A percentile compares a stretch with the other conserved stretches of the same genome.
These are phyloP conservation scores for Teinopalpus imperialis DNA, from an alignment of 2,888 invertebrate genomes.

Conservation along the genomic window DNA sequence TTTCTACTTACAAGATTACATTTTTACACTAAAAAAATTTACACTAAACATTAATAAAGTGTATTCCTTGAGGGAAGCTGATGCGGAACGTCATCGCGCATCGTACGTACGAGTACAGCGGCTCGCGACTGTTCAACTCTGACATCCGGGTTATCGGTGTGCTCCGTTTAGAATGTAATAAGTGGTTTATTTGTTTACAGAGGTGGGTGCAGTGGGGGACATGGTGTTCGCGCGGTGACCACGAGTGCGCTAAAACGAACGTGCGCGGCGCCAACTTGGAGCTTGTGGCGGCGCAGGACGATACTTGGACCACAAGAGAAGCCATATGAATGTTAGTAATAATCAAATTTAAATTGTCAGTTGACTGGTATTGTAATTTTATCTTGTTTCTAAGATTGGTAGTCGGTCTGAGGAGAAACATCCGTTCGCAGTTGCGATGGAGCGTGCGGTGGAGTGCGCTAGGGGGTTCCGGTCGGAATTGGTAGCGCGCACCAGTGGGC, in stretches of 20 bases:
- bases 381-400: conserved; percentile 57
- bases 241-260: conserved; percentile 90
- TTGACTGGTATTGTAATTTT: too few species aligned
- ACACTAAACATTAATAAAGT: too few species aligned
- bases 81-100: conserved; percentile 94
- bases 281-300: conserved; percentile 25
- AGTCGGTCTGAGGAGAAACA: conserved; percentile 89
- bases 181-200: conserved; percentile 69
- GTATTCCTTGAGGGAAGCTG: conserved; percentile 68
- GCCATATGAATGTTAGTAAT: neutral
- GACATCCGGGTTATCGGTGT: conserved; percentile 94
- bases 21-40: too few species aligned
- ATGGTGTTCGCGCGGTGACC: conserved; percentile 88
- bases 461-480: conserved; percentile 96
- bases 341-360: too few species aligned
- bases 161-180: too few species aligned
- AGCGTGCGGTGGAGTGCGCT: conserved; percentile 90
- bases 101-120: conserved; percentile 89
- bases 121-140: conserved; percentile 89
- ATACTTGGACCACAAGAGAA: too few species aligned
- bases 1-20: too few species aligned
- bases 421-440: conserved; percentile 93
- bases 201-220: conserved; percentile 93
- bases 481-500: conserved; percentile 87
- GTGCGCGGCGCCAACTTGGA: conserved; percentile 42